Base-by-base conservation (phyloP, 2,888 invertebrate species). In the Spodoptera exigua region DNA sequence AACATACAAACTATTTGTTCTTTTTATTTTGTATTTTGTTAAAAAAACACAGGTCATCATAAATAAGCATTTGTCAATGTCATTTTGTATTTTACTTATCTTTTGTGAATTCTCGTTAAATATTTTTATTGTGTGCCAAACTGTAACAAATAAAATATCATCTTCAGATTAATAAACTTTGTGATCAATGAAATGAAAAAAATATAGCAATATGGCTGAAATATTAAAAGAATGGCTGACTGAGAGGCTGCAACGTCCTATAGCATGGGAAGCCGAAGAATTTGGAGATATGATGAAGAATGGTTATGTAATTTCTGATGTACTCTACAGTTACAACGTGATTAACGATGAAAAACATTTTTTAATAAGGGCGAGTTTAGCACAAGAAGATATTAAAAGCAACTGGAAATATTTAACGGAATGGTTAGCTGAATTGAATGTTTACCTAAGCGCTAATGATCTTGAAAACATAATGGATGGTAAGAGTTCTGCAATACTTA, bases 181-280 rank as follows among this genome's bases (percentile, higher is more conserved):
- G n/a, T 39, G 47, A 40, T 46, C 41, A 46, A 48, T 40, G 35
- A 16, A 10, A 51, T 9, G 37, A 53, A 46, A 34, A 61, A 37
- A 37, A 46, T 57, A 32, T 43, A 45, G 41, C 32, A 49, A 67
- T 57, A 96, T 96, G 96, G 93, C 94, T 60, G 95, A 95, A 82
- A 91, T 95, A 78, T 86, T 96, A 69, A 93, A 94, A 80, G 92
- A 93, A 79, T 96, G 96, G 96, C 79, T 96, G 17, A 90, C 94
- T 34, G 92, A 95, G 61, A 89, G 95, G 61, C 81, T 96, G 27
- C 95, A 95, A 14, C 82, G 92, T 48, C 87, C 95, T 11, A 89
- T 96, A 53, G 93, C 94, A 75, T 93, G 95, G 89, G 90, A 91
- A 36, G 90, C 95, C 0, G 91, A 94, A 36, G 89, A 93, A 34